A percentile compares a stretch with the other conserved stretches of the same genome.
Evolutionary conservation across 2,888 invertebrate genomes (phyloP).

Genomic region (Cheiracanthium punctorium): DNA sequence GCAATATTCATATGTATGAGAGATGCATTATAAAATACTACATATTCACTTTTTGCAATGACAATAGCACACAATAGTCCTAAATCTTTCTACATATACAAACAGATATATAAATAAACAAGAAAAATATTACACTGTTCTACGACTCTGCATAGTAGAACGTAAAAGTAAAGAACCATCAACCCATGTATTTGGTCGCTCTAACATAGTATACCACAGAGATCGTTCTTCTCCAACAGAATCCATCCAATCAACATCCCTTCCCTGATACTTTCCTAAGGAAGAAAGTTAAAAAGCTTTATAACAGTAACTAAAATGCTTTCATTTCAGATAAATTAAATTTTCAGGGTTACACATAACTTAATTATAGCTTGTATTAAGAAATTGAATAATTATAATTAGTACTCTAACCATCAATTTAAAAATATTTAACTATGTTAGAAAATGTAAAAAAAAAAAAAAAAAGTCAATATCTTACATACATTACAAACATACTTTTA

Average conservation of each 20-base stretch:
- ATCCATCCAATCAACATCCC: slow-evolving; percentile 96
- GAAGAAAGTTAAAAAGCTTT: neutral
- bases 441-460: no score
- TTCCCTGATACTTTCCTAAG: slow-evolving; percentile 89
- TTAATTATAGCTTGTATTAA: no score
- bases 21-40: neutral
- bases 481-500: no score
- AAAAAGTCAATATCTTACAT: no score
- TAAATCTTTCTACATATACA: neutral
- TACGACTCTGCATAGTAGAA: slow-evolving; percentile 78
- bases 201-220: slow-evolving; percentile 95
- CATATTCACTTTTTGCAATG: neutral
- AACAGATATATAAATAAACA: neutral
- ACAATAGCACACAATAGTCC: neutral
- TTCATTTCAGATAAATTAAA: neutral
- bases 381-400: no score
- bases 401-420: no score
- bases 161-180: slow-evolving; percentile 92
- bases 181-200: slow-evolving; percentile 97
- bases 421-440: no score
- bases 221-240: slow-evolving; percentile 91
- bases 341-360: neutral
- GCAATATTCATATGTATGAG: neutral
- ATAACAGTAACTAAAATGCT: neutral
- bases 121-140: neutral